These are phyloP conservation scores for Fulmarus glacialis DNA, from an alignment of 2,113 vertebrate genomes.

Conservation along the genomic window DNA sequence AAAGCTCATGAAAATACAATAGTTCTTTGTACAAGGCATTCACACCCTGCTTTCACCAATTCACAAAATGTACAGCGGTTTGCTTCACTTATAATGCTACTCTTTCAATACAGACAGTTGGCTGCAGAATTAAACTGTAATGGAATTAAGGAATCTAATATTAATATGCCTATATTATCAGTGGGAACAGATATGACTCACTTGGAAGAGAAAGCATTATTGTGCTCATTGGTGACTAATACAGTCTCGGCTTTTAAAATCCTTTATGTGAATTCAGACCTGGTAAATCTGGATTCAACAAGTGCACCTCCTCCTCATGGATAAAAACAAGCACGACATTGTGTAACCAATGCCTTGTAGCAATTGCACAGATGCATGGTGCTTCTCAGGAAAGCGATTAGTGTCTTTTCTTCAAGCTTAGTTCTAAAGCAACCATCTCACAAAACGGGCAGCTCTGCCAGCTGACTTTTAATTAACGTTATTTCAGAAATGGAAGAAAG, in stretches of 20 bases:
- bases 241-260: constrained; percentile 14
- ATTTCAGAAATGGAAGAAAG: neutral
- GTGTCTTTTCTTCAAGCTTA: constrained; percentile 6
- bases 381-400: neutral
- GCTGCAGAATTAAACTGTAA: neutral
- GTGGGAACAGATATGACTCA: constrained; percentile 10
- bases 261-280: neutral
- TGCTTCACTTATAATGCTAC: neutral
- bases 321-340: neutral
- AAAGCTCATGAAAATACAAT: neutral
- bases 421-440: neutral
- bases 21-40: neutral
- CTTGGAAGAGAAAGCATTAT: neutral
- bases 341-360: neutral
- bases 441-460: neutral
- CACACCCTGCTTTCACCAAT: neutral
- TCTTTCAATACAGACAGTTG: neutral
- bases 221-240: constrained; percentile 19
- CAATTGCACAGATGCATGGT: neutral
- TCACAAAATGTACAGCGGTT: neutral
- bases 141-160: constrained; percentile 7
- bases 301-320: neutral
- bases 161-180: neutral
- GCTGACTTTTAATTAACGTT: neutral
- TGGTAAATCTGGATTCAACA: constrained; percentile 17